These are phyloP conservation scores for Oscheius sp. DNA, from an alignment of 2,888 invertebrate genomes.

Conservation along the genomic window DNA sequence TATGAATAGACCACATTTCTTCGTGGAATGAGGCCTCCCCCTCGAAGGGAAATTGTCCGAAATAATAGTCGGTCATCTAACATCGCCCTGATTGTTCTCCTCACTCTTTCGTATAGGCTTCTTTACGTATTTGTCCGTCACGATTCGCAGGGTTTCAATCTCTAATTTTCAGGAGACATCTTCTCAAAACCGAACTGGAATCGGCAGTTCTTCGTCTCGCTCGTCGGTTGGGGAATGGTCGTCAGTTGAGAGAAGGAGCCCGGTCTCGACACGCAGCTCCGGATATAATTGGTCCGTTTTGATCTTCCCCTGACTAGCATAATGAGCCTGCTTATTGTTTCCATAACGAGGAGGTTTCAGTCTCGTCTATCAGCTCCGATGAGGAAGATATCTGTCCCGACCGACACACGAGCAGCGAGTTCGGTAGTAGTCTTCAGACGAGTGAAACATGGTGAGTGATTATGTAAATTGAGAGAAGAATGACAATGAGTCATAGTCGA, in stretches of 20 bases:
- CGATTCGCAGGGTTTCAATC: too few relatives aligned
- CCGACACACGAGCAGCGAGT: slow-evolving; percentile 47
- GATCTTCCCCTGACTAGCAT: neutral
- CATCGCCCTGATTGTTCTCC: too few relatives aligned
- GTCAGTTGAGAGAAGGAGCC: slow-evolving; percentile 32
- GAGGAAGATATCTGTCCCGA: slow-evolving; percentile 56
- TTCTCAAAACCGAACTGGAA: slow-evolving; percentile 64
- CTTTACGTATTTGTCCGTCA: too few relatives aligned
- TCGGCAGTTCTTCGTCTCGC: slow-evolving; percentile 65
- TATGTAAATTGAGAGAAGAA: too few relatives aligned
- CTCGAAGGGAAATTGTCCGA: slow-evolving; percentile 20
- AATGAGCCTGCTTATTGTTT: neutral
- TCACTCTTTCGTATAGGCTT: too few relatives aligned
- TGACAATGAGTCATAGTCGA: too few relatives aligned
- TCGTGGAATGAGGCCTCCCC: too few relatives aligned
- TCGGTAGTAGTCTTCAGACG: slow-evolving; percentile 46
- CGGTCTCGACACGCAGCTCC: slow-evolving; percentile 14
- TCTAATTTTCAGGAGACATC: slow-evolving; percentile 39
- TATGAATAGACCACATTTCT: slow-evolving; percentile 1
- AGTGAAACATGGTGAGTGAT: slow-evolving; percentile 48
- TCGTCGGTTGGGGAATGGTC: slow-evolving; percentile 56
- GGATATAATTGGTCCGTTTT: slow-evolving; percentile 27
- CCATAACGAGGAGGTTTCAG: slow-evolving; percentile 26
- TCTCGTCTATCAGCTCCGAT: slow-evolving; percentile 64
- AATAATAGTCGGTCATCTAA: too few relatives aligned